A percentile compares a stretch with the other conserved stretches of the same genome.
Evolutionary conservation across 2,113 vertebrate genomes (phyloP).

Genomic region (Hipposideros armiger): DNA sequence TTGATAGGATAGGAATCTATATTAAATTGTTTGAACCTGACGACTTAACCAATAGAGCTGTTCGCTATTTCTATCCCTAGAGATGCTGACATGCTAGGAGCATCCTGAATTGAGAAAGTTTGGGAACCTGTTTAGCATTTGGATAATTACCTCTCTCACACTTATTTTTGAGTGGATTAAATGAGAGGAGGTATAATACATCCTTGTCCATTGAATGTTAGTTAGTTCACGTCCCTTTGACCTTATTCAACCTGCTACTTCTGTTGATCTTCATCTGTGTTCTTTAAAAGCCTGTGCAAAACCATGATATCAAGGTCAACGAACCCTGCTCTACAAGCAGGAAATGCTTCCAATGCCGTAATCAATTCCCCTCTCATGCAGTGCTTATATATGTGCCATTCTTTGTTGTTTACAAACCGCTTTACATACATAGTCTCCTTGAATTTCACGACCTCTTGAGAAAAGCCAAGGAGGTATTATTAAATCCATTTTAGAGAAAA

Average conservation of each 20-base stretch:
- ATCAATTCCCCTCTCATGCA: background rate
- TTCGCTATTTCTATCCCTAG: background rate
- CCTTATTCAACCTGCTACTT: background rate
- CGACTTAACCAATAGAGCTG: no score
- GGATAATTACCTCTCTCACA: background rate
- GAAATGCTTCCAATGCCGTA: accelerated
- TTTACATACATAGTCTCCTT: background rate
- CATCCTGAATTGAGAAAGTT: background rate
- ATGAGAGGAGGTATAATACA: background rate
- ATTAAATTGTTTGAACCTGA: background rate
- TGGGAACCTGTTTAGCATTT: background rate
- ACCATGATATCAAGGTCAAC: background rate
- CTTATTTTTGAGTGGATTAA: background rate
- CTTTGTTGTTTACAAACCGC: background rate
- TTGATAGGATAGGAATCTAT: accelerated
- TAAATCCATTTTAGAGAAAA: background rate
- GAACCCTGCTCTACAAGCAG: background rate
- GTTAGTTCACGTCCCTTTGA: background rate
- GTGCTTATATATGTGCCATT: accelerated
- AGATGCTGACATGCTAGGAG: background rate
- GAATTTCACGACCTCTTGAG: background rate
- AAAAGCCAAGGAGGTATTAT: background rate
- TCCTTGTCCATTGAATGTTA: background rate
- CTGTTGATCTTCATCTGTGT: background rate
- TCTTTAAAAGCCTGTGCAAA: background rate